These are phyloP conservation scores for Trichogramma dendrolimi DNA, from an alignment of 2,888 invertebrate species.

Conservation along the genomic window DNA sequence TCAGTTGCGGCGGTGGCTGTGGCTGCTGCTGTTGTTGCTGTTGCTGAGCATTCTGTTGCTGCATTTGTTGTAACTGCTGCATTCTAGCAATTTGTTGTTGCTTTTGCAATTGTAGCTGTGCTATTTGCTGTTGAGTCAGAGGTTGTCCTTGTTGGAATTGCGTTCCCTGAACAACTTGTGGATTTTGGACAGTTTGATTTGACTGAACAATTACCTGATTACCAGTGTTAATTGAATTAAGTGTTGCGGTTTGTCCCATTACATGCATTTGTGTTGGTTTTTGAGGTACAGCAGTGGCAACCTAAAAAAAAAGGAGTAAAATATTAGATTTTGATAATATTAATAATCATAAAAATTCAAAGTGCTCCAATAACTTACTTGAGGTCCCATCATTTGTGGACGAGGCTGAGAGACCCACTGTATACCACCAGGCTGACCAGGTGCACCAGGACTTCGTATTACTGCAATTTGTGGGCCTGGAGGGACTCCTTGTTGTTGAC, in stretches of 20 bases:
- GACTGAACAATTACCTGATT: slow-evolving; percentile 43
- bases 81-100: slow-evolving; percentile 59
- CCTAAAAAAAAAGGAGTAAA: slow-evolving; percentile 14
- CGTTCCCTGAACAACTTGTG: slow-evolving; percentile 38
- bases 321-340: neutral
- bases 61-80: slow-evolving; percentile 60
- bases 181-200: slow-evolving; percentile 38
- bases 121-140: slow-evolving; percentile 51
- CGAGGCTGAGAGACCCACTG: slow-evolving; percentile 69
- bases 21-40: slow-evolving; percentile 60
- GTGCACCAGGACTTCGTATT: slow-evolving; percentile 66
- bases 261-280: slow-evolving; percentile 44
- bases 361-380: slow-evolving; percentile 43
- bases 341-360: neutral
- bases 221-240: slow-evolving; percentile 46
- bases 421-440: slow-evolving; percentile 55
- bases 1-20: slow-evolving; percentile 56
- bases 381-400: slow-evolving; percentile 58
- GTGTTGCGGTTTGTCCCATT: slow-evolving; percentile 46
- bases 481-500: slow-evolving; percentile 57
- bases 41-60: slow-evolving; percentile 62
- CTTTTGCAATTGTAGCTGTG: slow-evolving; percentile 54
- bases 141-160: slow-evolving; percentile 48
- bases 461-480: slow-evolving; percentile 65
- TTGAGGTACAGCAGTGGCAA: slow-evolving; percentile 41